phyloP scores from a whole-genome alignment of 2,888 invertebrate genomes.

The Zootermopsis nevadensis region DNA sequence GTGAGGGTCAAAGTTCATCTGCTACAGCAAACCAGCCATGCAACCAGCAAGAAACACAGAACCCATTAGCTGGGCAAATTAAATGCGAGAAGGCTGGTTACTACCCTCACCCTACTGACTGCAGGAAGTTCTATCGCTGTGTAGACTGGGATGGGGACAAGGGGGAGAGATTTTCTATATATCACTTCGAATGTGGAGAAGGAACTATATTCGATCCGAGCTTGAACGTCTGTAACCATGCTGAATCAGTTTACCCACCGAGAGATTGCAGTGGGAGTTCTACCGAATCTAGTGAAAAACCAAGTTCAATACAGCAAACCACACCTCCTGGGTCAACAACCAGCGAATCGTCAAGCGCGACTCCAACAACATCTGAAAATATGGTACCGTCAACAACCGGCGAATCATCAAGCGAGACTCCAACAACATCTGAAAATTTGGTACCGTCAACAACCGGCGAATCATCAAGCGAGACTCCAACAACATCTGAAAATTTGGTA shows the following conservation, averaged over 20 bases:
- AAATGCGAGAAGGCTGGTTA: conserved; percentile 77
- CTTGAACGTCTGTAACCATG: conserved; percentile 75
- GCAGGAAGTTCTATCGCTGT: conserved; percentile 82
- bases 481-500: too few species aligned
- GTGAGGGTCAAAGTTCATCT: background rate
- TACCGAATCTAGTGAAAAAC: conserved; percentile 19
- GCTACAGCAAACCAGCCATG: conserved; percentile 8
- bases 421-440: too few species aligned
- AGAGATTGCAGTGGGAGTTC: conserved; percentile 56
- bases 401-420: too few species aligned
- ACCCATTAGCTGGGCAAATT: conserved; percentile 50
- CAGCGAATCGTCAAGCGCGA: conserved; percentile 5
- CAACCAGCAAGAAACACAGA: conserved; percentile 31
- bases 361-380: background rate
- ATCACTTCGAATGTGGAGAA: conserved; percentile 74
- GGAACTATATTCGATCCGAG: conserved; percentile 80
- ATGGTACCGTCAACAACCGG: too few species aligned
- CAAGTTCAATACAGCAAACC: conserved; percentile 32
- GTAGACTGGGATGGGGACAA: conserved; percentile 71
- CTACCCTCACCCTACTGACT: conserved; percentile 74
- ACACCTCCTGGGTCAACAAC: conserved; percentile 20
- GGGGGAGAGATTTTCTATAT: conserved; percentile 70
- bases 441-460: too few species aligned
- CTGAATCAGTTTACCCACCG: conserved; percentile 72
- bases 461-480: too few species aligned